Conservation (phyloP, 2,113 vertebrate species). For the Vanacampus margaritifer region DNA sequence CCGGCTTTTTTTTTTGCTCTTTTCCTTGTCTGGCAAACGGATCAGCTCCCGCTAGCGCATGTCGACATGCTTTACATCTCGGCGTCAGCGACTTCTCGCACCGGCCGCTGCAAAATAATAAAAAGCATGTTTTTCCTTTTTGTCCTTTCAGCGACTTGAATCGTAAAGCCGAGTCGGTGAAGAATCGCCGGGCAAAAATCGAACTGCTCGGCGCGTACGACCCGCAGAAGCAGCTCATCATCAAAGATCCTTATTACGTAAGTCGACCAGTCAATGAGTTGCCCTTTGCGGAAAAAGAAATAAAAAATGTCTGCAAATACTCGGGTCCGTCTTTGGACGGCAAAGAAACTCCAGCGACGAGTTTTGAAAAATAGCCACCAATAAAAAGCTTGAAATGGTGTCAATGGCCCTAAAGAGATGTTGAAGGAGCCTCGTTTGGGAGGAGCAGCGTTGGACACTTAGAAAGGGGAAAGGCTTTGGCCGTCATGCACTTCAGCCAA, state of each 20-base stretch:
- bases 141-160: conserved; percentile 82
- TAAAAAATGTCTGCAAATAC: no score
- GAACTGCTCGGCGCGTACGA: conserved; percentile 85
- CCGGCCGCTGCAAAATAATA: no score
- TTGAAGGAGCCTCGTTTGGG: no score
- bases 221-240: conserved; percentile 83
- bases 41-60: not conserved
- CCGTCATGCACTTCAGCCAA: no score
- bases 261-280: conserved; percentile 45
- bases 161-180: conserved; percentile 77
- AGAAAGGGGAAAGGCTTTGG: no score
- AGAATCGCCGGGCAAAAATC: conserved; percentile 78
- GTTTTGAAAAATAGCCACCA: no score
- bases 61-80: not conserved
- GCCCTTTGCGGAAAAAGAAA: not conserved
- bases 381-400: no score
- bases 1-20: not conserved
- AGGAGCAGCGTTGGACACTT: no score
- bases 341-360: no score
- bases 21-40: not conserved
- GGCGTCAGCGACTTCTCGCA: no score
- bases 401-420: no score
- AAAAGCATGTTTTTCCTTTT: conserved; percentile 19
- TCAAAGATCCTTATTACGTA: conserved; percentile 88
- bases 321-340: no score